Conservation (phyloP, 2,797 vertebrate genomes). For the Galago senegalensis region DNA sequence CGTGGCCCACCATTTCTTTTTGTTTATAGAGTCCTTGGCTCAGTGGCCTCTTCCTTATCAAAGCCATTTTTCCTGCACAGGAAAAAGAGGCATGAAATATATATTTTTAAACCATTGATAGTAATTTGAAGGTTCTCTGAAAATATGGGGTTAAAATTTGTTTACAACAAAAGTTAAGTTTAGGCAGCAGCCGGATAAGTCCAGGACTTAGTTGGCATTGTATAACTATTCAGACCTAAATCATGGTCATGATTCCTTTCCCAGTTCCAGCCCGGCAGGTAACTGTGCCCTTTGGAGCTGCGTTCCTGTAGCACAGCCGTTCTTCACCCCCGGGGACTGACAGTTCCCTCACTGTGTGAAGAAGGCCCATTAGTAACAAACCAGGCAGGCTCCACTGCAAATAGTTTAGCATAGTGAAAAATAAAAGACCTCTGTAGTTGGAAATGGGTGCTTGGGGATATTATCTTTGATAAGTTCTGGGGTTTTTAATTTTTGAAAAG, state of each 20-base stretch:
- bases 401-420: not conserved
- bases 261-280: not conserved
- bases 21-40: not conserved
- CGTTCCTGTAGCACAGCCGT: not conserved
- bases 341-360: conserved; percentile 13
- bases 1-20: not conserved
- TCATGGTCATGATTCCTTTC: not conserved
- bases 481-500: conserved; percentile 38
- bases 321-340: conserved; percentile 23
- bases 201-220: not conserved
- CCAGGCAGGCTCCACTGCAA: not conserved
- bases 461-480: not conserved
- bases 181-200: not conserved
- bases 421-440: conserved; percentile 32
- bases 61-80: not conserved
- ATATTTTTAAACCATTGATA: conserved; percentile 37
- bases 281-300: not conserved
- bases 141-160: not conserved
- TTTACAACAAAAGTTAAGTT: not conserved
- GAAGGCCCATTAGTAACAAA: not conserved
- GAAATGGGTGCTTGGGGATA: conserved; percentile 20
- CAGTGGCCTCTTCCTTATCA: conserved; percentile 24
- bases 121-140: conserved; percentile 1
- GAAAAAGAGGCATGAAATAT: not conserved
- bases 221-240: conserved; percentile 11